Percentiles rank a stretch among this genome's conserved stretches.
phyloP scores from a whole-genome alignment of 1,140 invertebrate genomes.

The Gonatopus flavifemur region DNA sequence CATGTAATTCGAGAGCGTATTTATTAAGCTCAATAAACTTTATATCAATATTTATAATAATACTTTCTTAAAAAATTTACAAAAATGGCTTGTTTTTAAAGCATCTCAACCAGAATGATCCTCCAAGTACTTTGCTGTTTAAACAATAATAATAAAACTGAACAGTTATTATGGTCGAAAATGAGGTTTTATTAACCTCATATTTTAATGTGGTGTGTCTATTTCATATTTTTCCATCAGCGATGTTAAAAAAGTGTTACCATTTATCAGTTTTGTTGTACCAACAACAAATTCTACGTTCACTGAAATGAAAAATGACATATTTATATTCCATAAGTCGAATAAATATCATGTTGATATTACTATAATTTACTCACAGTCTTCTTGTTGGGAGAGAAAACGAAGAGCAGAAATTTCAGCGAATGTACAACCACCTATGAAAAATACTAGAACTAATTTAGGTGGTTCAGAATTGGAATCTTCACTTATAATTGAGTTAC shows the following conservation, averaged over 20 bases:
- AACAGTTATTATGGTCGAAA: too few relatives aligned
- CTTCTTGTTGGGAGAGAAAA: constrained; percentile 89
- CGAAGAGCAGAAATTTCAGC: constrained; percentile 92
- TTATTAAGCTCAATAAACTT: too few relatives aligned
- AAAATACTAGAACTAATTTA: constrained; percentile 88
- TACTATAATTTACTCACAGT: constrained; percentile 64
- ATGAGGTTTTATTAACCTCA: too few relatives aligned
- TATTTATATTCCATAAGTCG: constrained; percentile 9
- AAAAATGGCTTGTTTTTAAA: too few relatives aligned
- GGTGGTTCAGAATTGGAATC: constrained; percentile 69
- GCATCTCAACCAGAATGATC: too few relatives aligned
- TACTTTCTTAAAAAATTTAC: too few relatives aligned
- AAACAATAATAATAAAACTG: too few relatives aligned
- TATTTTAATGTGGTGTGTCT: too few relatives aligned
- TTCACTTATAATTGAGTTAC: constrained; percentile 65
- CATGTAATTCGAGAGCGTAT: too few relatives aligned
- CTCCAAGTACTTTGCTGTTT: too few relatives aligned
- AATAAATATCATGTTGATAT: not conserved
- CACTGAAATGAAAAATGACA: constrained; percentile 58
- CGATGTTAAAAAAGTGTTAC: constrained; percentile 79
- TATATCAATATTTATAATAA: too few relatives aligned
- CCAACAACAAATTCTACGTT: constrained; percentile 90
- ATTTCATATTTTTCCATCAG: constrained; percentile 73
- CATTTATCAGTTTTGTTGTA: constrained; percentile 93
- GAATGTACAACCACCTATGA: constrained; percentile 95